Percentiles rank a stretch among this genome's conserved stretches.
phyloP scores from a whole-genome alignment of 2,797 vertebrate species.

The Oreonectes daqikongensis region DNA sequence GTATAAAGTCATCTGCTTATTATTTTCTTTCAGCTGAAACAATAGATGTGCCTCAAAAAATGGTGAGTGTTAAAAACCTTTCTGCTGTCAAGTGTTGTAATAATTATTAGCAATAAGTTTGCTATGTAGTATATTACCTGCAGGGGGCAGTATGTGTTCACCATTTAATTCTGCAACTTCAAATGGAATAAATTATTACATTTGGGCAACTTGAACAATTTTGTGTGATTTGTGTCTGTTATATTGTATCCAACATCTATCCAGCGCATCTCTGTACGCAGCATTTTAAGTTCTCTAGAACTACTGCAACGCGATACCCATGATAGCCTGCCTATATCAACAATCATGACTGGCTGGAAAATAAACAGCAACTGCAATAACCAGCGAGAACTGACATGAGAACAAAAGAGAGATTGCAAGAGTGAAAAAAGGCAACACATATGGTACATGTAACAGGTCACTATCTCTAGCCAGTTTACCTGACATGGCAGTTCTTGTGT shows the following conservation, averaged over 20 bases:
- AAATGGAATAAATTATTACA: neutral
- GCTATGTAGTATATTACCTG: constrained; percentile 5
- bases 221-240: neutral
- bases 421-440: neutral
- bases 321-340: neutral
- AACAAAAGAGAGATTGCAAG: neutral
- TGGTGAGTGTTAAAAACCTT: constrained; percentile 36
- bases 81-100: neutral
- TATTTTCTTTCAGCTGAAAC: constrained; percentile 42
- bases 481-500: neutral
- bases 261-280: neutral
- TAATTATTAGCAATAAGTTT: neutral
- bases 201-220: neutral
- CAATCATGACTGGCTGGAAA: neutral
- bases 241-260: neutral
- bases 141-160: constrained; percentile 36
- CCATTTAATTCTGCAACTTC: neutral
- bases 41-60: constrained; percentile 45
- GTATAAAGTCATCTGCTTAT: neutral
- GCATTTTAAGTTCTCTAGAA: neutral
- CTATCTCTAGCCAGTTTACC: neutral
- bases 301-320: neutral
- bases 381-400: neutral
- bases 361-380: constrained; percentile 9
- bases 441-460: neutral